Evolutionary conservation across 1,140 invertebrate species (phyloP).

Genomic region (Solenopsis fugax): DNA sequence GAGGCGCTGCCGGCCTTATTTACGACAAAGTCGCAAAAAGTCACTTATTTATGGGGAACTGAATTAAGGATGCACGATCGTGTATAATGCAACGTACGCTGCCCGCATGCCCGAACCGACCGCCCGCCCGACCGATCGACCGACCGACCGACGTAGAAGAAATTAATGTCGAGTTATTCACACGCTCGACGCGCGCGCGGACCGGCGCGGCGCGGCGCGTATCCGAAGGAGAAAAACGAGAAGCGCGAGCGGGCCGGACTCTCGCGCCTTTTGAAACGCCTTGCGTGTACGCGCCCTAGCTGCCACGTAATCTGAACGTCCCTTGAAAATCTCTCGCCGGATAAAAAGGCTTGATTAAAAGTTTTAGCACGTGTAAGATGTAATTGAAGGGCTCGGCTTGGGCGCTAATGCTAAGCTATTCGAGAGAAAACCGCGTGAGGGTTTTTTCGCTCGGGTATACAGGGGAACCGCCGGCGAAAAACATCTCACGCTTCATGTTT

Average conservation of each 20-base stretch:
- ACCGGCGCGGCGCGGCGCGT: slow-evolving; percentile 7
- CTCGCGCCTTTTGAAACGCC: slow-evolving; percentile 41
- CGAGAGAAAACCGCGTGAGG: slow-evolving; percentile 38
- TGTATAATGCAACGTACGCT: slow-evolving; percentile 54
- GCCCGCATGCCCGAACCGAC: slow-evolving; percentile 36
- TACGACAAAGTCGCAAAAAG: slow-evolving; percentile 59
- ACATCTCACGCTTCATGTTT: background rate
- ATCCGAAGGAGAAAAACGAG: slow-evolving; percentile 51
- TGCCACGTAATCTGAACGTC: slow-evolving; percentile 44
- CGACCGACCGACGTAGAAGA: slow-evolving; percentile 52
- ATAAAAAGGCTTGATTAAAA: slow-evolving; percentile 63
- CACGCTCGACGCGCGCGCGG: slow-evolving; percentile 42
- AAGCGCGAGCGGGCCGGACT: slow-evolving; percentile 16
- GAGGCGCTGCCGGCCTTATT: slow-evolving; percentile 49
- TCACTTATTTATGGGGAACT: slow-evolving; percentile 63
- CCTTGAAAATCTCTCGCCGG: slow-evolving; percentile 43
- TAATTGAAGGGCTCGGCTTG: slow-evolving; percentile 51
- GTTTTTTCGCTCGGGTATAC: background rate
- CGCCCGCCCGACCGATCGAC: slow-evolving; percentile 37
- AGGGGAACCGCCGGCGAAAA: background rate
- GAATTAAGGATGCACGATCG: slow-evolving; percentile 61
- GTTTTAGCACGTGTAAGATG: slow-evolving; percentile 58
- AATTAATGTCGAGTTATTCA: slow-evolving; percentile 66
- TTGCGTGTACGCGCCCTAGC: background rate
- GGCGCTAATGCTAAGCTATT: slow-evolving; percentile 56